Percentiles rank a stretch among this genome's conserved stretches.
phyloP scores from a whole-genome alignment of 2,113 vertebrate genomes.

The Illadopsis cleaveri region DNA sequence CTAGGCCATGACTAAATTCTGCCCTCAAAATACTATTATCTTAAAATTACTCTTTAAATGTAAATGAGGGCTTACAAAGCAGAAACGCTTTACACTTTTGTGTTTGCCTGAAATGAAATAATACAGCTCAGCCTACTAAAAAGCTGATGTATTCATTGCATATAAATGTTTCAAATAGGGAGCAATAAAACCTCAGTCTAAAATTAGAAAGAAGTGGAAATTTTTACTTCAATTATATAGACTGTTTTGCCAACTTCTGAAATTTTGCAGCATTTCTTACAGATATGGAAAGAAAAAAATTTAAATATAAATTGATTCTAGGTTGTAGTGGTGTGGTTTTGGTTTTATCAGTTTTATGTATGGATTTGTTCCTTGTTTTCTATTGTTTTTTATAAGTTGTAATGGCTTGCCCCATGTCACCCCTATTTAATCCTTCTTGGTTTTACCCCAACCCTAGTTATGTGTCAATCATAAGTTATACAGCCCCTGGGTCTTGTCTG shows the following conservation, averaged over 20 bases:
- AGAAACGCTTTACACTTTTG: neutral
- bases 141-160: neutral
- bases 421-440: too few species aligned
- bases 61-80: constrained; percentile 28
- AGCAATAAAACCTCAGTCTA: neutral
- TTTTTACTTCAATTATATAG: neutral
- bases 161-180: neutral
- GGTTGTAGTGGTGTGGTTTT: too few species aligned
- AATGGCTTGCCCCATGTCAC: too few species aligned
- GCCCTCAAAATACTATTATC: neutral
- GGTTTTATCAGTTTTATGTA: too few species aligned
- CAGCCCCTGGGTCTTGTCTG: too few species aligned
- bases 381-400: too few species aligned
- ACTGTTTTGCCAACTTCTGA: neutral
- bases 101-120: constrained; percentile 9
- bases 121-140: neutral
- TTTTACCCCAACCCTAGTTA: too few species aligned
- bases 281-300: neutral
- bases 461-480: too few species aligned
- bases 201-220: constrained; percentile 3
- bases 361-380: too few species aligned
- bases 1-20: neutral
- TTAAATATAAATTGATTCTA: constrained; percentile 26
- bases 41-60: constrained; percentile 39
- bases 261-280: neutral